Base-by-base conservation (phyloP, 2,888 invertebrate genomes). In the Drosophila parthenogenetica region DNA sequence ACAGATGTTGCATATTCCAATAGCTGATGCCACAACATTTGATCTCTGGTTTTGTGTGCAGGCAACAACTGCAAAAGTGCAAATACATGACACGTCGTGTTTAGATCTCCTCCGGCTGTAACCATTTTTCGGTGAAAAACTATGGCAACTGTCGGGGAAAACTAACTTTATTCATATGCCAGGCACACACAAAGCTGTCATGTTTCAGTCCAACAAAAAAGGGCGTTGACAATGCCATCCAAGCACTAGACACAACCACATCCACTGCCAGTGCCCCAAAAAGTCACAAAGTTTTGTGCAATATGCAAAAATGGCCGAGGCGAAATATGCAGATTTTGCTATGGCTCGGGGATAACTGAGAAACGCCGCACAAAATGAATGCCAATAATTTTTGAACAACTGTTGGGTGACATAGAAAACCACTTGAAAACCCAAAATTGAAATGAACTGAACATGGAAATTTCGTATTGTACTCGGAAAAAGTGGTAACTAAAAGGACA, bases 231-330 rank as follows among this genome's bases (percentile, higher is more conserved):
- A 48, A 49, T 39, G 62, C 35, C 54, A 55, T 22, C 22, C 22
- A 43, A 25, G 17, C 63, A 53, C 58, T 59, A 51, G 43, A 58
- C 49, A 22, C n/a, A n/a, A n/a, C n/a, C n/a, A n/a, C n/a, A 13
- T 43, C 13, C 32, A 49, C 50, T 14, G 39, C 40, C 35, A 35
- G 1, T 8, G 7, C 8, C 2, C 8, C 8, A 8, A 65, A 81
- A 78, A 78, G 84, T 81, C 81, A 78, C 63, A 81, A 81, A 81
- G 67, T 84, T 81, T 70, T 69, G 45, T 67, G 79, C 77, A 68
- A 62, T 74, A 84, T 84, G 82, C 69, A 81, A 80, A 81, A 54
- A 63, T 55, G 65, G 61, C 43, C 71, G 67, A 84, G 77, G 59
- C 74, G 39, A 65, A 76, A 70, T 79, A 76, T 81, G 79, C 76